Conservation (phyloP, 2,888 invertebrate species). For the Drosophila neonasuta region DNA sequence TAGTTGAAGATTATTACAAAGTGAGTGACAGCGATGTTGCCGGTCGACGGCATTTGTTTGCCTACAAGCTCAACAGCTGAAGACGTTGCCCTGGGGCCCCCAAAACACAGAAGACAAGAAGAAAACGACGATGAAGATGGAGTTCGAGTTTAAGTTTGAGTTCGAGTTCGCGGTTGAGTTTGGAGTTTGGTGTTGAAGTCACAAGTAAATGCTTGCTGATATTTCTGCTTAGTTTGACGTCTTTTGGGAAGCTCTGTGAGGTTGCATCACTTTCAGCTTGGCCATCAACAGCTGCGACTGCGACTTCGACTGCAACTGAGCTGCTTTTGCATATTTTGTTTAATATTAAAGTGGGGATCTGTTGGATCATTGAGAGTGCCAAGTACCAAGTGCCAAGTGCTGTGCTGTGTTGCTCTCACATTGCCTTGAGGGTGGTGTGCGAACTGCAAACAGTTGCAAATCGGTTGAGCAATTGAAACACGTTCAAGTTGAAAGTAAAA, state of each 20-base stretch:
- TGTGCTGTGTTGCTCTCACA: constrained; percentile 9
- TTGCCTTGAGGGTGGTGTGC: constrained; percentile 33
- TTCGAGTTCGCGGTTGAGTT: background rate
- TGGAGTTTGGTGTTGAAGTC: constrained; percentile 3
- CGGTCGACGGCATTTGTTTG: constrained; percentile 55
- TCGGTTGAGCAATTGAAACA: constrained; percentile 48
- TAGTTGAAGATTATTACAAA: constrained; percentile 69
- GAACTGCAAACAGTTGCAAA: constrained; percentile 45
- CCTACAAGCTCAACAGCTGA: constrained; percentile 44
- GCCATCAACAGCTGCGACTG: constrained; percentile 31
- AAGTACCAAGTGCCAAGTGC: constrained; percentile 1
- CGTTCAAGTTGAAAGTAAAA: constrained; percentile 48
- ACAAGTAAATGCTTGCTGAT: background rate
- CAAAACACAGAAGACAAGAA: constrained; percentile 1
- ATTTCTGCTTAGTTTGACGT: constrained; percentile 64
- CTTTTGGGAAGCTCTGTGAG: constrained; percentile 21
- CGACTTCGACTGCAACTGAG: constrained; percentile 11
- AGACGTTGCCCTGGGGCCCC: constrained; percentile 31
- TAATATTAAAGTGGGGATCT: constrained; percentile 33
- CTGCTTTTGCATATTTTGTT: constrained; percentile 47
- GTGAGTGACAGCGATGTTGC: constrained; percentile 50
- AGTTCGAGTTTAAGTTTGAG: background rate
- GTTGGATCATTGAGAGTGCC: constrained; percentile 4
- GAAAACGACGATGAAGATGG: background rate
- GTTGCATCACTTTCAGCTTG: constrained; percentile 59